Evolutionary conservation across 2,888 invertebrate species (phyloP).

Genomic region (Meganola albula): DNA sequence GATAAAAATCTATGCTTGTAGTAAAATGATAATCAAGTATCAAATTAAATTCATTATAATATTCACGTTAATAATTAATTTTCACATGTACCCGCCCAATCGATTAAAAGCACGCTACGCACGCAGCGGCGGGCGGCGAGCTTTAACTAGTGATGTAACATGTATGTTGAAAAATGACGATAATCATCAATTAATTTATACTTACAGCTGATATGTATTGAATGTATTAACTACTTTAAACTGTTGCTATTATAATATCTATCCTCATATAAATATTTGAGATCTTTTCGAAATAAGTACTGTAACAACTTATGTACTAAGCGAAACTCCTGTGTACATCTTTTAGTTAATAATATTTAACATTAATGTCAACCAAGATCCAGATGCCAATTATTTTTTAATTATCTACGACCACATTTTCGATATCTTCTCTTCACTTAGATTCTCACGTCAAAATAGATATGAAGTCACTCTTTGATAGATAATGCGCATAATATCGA

Average conservation of each 20-base stretch:
- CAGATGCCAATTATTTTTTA: slow-evolving; percentile 3
- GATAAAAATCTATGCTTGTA: too few species aligned
- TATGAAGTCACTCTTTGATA: slow-evolving; percentile 26
- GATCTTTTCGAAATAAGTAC: too few species aligned
- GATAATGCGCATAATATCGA: slow-evolving; percentile 42
- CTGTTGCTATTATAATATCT: too few species aligned
- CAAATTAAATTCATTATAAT: too few species aligned
- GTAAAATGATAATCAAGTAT: too few species aligned
- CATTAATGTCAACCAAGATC: slow-evolving; percentile 7
- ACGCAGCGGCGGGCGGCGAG: slow-evolving; percentile 28
- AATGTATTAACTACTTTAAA: background rate
- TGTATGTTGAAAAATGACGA: slow-evolving; percentile 11
- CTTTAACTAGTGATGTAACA: slow-evolving; percentile 36
- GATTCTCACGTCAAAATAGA: slow-evolving; percentile 24
- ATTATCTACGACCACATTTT: slow-evolving; percentile 7
- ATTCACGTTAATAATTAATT: too few species aligned
- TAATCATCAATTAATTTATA: background rate
- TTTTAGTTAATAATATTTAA: too few species aligned
- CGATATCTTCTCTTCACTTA: slow-evolving; percentile 16
- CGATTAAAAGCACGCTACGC: slow-evolving; percentile 34
- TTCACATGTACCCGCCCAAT: slow-evolving; percentile 36
- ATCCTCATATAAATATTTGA: too few species aligned
- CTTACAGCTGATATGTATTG: background rate
- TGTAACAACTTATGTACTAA: too few species aligned
- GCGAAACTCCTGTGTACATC: too few species aligned